Conservation (phyloP, 2,888 invertebrate species). For the Xestia ashworthii region DNA sequence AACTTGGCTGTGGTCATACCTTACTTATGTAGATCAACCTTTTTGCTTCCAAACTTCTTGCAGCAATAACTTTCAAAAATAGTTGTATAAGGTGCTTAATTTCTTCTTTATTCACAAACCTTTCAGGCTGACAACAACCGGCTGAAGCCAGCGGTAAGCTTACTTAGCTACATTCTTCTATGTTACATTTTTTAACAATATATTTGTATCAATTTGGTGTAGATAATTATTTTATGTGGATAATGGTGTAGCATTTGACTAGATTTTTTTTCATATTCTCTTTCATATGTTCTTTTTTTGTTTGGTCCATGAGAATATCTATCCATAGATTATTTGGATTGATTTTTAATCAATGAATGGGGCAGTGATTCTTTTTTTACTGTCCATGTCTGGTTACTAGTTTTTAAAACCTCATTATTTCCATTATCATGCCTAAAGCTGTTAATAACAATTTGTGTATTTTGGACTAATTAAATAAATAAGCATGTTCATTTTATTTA, state of each 20-base stretch:
- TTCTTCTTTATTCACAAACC: conserved; percentile 72
- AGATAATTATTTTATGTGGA: conserved; percentile 16
- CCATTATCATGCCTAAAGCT: not conserved
- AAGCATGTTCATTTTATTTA: not conserved
- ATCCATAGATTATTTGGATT: conserved; percentile 4
- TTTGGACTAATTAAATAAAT: not conserved
- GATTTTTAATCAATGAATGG: not conserved
- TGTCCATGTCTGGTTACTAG: not conserved
- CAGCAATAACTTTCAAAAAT: conserved; percentile 36
- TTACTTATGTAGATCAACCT: conserved; percentile 5
- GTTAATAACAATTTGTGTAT: conserved; percentile 1
- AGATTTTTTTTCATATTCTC: not conserved
- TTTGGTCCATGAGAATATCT: not conserved
- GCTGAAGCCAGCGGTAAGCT: conserved; percentile 87
- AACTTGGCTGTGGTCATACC: conserved; percentile 9
- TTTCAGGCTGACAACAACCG: conserved; percentile 84
- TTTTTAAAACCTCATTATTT: conserved; percentile 5
- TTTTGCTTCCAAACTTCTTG: conserved; percentile 40
- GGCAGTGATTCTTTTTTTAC: not conserved
- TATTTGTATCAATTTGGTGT: conserved; percentile 30
- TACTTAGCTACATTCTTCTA: conserved; percentile 52
- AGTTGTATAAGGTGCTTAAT: conserved; percentile 59
- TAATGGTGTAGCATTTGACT: conserved; percentile 25
- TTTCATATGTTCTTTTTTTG: not conserved
- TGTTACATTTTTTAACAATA: conserved; percentile 47